These are phyloP conservation scores for Manacus vitellinus DNA, from an alignment of 2,113 vertebrate genomes.

Conservation along the genomic window DNA sequence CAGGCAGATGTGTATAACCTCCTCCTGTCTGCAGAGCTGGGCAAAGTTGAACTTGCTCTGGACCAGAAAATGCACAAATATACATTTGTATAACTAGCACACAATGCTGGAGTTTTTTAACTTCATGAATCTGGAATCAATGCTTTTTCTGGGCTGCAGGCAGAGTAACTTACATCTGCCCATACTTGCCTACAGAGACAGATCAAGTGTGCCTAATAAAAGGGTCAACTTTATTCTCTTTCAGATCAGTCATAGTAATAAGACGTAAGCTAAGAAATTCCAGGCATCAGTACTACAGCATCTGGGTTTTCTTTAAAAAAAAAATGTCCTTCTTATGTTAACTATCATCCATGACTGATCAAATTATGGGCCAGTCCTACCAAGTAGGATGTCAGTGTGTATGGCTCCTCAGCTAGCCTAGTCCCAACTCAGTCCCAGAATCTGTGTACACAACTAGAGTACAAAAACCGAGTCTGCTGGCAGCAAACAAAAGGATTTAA, in stretches of 20 bases:
- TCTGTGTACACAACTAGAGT: not conserved
- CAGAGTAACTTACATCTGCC: not conserved
- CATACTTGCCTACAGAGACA: not conserved
- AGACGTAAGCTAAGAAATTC: not conserved
- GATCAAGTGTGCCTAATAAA: not conserved
- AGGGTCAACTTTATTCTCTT: not conserved
- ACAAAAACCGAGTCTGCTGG: fast-evolving
- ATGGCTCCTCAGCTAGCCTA: not conserved
- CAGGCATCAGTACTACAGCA: not conserved
- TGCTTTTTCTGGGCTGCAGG: not conserved
- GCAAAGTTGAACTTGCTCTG: not conserved
- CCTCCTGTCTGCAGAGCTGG: not conserved
- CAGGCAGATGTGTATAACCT: not conserved
- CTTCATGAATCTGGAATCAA: not conserved
- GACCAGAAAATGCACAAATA: not conserved
- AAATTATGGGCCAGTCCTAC: not conserved
- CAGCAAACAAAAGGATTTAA: not conserved
- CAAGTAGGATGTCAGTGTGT: fast-evolving
- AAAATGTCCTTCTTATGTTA: not conserved
- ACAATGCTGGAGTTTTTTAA: not conserved
- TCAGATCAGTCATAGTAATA: not conserved
- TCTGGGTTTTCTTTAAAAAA: not conserved
- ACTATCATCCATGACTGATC: not conserved
- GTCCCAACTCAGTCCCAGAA: not conserved
- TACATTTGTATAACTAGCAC: not conserved